phyloP scores from a whole-genome alignment of 2,113 vertebrate species.

The Strix aluco region DNA sequence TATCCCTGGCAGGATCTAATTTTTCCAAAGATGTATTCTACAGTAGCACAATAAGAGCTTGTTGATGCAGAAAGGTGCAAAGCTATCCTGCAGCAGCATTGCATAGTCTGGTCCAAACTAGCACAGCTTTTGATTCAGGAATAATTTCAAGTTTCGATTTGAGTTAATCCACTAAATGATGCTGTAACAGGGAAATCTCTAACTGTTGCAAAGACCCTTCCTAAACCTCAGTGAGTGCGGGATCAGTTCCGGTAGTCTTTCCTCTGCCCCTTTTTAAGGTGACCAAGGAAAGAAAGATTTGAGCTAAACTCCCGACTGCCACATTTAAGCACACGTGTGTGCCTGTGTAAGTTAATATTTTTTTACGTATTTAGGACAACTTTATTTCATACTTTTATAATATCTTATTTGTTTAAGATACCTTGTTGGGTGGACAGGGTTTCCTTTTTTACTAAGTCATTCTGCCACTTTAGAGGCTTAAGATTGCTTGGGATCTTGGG shows the following conservation, averaged over 20 bases:
- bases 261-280: background rate
- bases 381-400: background rate
- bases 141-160: background rate
- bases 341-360: background rate
- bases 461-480: background rate
- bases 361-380: background rate
- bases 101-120: background rate
- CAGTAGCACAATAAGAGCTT: background rate
- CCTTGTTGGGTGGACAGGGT: background rate
- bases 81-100: background rate
- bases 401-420: background rate
- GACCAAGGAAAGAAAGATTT: background rate
- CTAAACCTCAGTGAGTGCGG: background rate
- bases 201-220: background rate
- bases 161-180: background rate
- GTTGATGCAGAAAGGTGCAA: background rate
- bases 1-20: background rate
- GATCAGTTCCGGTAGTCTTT: background rate
- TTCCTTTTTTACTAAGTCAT: conserved; percentile 36
- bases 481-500: background rate
- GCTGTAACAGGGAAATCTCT: background rate
- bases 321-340: background rate
- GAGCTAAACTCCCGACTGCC: background rate
- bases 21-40: background rate
- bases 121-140: background rate